These are phyloP conservation scores for Microdon myrmicae DNA, from an alignment of 2,888 invertebrate species.

Conservation along the genomic window DNA sequence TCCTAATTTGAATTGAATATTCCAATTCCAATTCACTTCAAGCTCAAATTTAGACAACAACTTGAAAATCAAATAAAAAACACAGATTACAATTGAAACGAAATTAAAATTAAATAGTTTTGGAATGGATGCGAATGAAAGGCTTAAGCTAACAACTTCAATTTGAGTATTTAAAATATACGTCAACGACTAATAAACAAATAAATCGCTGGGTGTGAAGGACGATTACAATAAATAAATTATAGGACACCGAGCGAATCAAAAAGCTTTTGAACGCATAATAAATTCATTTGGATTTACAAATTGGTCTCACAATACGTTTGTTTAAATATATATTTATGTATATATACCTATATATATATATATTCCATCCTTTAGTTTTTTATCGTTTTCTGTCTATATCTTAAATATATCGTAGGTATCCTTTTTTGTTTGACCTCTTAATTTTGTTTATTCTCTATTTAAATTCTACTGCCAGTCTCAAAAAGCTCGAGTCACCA, in stretches of 20 bases:
- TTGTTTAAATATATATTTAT: slow-evolving; percentile 47
- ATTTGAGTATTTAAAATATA: slow-evolving; percentile 5
- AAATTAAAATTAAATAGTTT: slow-evolving; percentile 11
- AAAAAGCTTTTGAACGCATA: slow-evolving; percentile 21
- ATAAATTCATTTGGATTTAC: slow-evolving; percentile 53
- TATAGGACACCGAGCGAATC: slow-evolving; percentile 6
- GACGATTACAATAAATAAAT: too few relatives aligned
- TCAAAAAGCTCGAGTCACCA: slow-evolving; percentile 68
- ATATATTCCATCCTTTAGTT: slow-evolving; percentile 50
- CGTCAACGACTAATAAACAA: slow-evolving; percentile 3
- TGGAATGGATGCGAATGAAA: slow-evolving; percentile 49
- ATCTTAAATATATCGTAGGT: slow-evolving; percentile 43
- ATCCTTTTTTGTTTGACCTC: slow-evolving; percentile 18
- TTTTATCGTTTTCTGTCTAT: slow-evolving; percentile 43
- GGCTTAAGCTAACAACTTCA: slow-evolving; percentile 23
- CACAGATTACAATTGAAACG: too few relatives aligned
- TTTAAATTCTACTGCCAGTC: slow-evolving; percentile 67
- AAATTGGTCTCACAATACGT: slow-evolving; percentile 52
- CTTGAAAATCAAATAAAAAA: too few relatives aligned
- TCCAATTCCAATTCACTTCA: too few relatives aligned
- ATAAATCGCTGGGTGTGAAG: too few relatives aligned
- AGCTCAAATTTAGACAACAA: too few relatives aligned
- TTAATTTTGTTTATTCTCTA: slow-evolving; percentile 52
- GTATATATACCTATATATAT: slow-evolving; percentile 50
- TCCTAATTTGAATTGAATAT: too few relatives aligned